phyloP scores from a whole-genome alignment of 2,797 vertebrate species.

The Sebastes kiyomatsui region DNA sequence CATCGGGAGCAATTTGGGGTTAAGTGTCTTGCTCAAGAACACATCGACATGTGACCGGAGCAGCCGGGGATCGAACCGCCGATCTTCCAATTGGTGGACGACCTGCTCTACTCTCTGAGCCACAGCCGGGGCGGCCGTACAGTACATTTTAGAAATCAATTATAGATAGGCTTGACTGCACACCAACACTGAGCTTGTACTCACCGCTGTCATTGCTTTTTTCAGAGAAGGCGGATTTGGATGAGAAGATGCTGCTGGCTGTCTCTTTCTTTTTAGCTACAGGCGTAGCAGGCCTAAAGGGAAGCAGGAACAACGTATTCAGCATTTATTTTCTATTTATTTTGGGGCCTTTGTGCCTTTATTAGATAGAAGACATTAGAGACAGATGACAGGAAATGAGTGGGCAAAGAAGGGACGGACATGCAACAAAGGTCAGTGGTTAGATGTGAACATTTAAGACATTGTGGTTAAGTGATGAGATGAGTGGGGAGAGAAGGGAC shows the following conservation, averaged over 20 bases:
- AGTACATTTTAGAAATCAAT: too few species aligned
- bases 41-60: too few species aligned
- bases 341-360: background rate
- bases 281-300: conserved; percentile 80
- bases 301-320: conserved; percentile 15
- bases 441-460: background rate
- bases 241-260: conserved; percentile 79
- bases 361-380: background rate
- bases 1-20: too few species aligned
- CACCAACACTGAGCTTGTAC: conserved; percentile 29
- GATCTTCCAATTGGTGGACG: too few species aligned
- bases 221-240: conserved; percentile 82
- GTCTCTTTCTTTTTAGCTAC: conserved; percentile 87
- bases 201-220: conserved; percentile 92
- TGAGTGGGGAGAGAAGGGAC: background rate
- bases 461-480: background rate
- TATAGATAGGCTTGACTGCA: too few species aligned
- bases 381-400: background rate
- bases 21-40: too few species aligned
- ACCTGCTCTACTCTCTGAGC: too few species aligned
- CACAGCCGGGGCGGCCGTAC: too few species aligned
- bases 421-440: background rate
- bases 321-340: background rate
- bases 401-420: background rate
- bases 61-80: too few species aligned